A percentile compares a stretch with the other conserved stretches of the same genome.
Evolutionary conservation across 2,797 vertebrate genomes (phyloP).

Genomic region (Phalanger gymnotis): DNA sequence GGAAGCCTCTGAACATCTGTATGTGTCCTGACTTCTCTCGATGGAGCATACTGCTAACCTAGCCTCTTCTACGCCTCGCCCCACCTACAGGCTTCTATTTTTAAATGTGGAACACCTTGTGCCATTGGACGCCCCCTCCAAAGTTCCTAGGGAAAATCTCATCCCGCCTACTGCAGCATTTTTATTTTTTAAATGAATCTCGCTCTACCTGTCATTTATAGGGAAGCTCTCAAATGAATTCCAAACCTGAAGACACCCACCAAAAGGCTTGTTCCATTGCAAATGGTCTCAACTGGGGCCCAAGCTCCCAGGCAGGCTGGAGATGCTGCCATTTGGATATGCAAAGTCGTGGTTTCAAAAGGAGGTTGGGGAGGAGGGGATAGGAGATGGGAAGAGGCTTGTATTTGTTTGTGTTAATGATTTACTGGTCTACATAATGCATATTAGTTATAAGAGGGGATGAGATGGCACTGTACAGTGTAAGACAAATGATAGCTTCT

Average conservation of each 20-base stretch:
- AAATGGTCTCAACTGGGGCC: neutral
- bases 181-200: slow-evolving; percentile 72
- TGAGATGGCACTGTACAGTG: neutral
- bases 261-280: neutral
- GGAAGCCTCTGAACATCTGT: slow-evolving; percentile 74
- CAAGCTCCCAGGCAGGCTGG: neutral
- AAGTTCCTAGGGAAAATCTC: slow-evolving; percentile 76
- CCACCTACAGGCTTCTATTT: slow-evolving; percentile 79
- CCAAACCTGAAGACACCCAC: slow-evolving; percentile 66
- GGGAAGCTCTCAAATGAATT: slow-evolving; percentile 62
- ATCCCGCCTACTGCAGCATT: slow-evolving; percentile 70
- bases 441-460: neutral
- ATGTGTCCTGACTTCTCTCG: slow-evolving; percentile 65
- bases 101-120: slow-evolving; percentile 78
- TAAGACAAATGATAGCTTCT: neutral
- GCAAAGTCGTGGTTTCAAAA: neutral
- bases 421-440: neutral
- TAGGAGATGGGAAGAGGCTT: neutral
- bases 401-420: neutral
- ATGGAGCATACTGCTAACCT: slow-evolving; percentile 72
- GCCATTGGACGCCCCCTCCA: slow-evolving; percentile 62
- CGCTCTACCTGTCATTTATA: slow-evolving; percentile 68
- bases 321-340: neutral
- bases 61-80: slow-evolving; percentile 38
- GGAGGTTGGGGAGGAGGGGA: neutral